Evolutionary conservation across 2,888 invertebrate genomes (phyloP), one percentile per base, ranked within the genome.

Genomic region (Lucinisca nassula): DNA sequence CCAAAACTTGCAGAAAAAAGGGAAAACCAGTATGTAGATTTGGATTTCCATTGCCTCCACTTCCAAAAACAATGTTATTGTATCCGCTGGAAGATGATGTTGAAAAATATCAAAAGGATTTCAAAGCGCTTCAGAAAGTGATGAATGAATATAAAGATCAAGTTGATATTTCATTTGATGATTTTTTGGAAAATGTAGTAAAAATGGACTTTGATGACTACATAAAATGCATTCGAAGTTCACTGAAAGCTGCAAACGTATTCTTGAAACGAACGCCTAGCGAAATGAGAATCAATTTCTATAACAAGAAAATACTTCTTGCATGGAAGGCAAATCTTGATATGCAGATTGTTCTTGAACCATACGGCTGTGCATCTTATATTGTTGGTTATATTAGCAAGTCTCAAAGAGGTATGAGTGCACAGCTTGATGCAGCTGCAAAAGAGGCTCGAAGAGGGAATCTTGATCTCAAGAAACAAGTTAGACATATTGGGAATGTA

Each of bases 401-500:
- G 37, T 73, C 80, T 3, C 80, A 80, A 58, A 73, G 74, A 80
- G 80, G 80, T 24, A 80, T 80, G 80, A 80, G 80, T 55, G 14
- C 24, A 17, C 37, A 75, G 24, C 17, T 81, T 58, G 38, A 79
- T 70, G 80, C 79, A n/a, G 91, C 90, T 45, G 80, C 81, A 61
- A 82, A 89, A 82, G 90, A 90, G 80, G 87, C 90, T 0, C 75
- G 75, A 58, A 76, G n/a, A 85, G 89, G 88, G 24, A 89, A 90
- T 77, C 45, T 83, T 24, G 85, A 89, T 73, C 51, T 90, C 21
- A 87, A 82, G 30, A 61, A 75, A 76, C 90, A 91, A 81, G 87
- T 91, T 17, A 58, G 90, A 72, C 89, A 87, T 76, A 85, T 89
- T 67, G 87, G 88, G 14, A 90, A 90, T 75, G 82, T 83, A 1